Percentiles rank a stretch among this genome's conserved stretches.
These are phyloP conservation scores for Xiphorhynchus erythropygius DNA, from an alignment of 2,797 vertebrate genomes.

Conservation along the genomic window DNA sequence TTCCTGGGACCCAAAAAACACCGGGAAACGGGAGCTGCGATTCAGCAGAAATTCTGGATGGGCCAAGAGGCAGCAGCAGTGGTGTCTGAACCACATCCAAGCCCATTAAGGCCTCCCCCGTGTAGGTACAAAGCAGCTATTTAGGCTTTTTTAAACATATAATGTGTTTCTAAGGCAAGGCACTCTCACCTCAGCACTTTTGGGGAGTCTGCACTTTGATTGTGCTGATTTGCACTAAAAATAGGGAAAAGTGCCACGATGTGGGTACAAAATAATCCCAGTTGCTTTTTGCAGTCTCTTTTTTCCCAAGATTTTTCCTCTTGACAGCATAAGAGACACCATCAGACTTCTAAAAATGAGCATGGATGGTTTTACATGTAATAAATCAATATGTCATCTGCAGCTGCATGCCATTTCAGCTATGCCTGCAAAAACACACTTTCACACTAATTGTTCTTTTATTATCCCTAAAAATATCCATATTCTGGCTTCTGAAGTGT, in stretches of 20 bases:
- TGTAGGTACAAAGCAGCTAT: background rate
- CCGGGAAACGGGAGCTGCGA: background rate
- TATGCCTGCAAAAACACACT: conserved; percentile 22
- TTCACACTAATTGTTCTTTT: conserved; percentile 9
- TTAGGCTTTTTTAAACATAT: background rate
- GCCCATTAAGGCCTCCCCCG: background rate
- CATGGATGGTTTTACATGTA: background rate
- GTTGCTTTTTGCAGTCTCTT: background rate
- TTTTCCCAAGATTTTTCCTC: conserved; percentile 1
- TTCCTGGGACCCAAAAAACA: background rate
- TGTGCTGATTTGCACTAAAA: conserved; percentile 15
- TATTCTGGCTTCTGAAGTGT: background rate
- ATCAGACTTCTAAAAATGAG: conserved; percentile 42
- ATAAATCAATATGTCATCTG: conserved; percentile 23
- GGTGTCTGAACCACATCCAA: background rate
- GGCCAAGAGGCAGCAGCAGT: background rate
- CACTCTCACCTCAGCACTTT: background rate
- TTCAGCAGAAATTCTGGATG: background rate
- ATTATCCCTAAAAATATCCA: conserved; percentile 9
- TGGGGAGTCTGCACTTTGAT: background rate
- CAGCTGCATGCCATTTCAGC: conserved; percentile 6
- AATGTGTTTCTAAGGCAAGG: background rate
- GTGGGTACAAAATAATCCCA: background rate
- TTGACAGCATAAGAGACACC: background rate
- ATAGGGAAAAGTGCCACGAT: background rate